Evolutionary conservation across 2,113 vertebrate genomes (phyloP), one percentile per base, ranked within the genome.

Genomic region (Etheostoma spectabile): DNA sequence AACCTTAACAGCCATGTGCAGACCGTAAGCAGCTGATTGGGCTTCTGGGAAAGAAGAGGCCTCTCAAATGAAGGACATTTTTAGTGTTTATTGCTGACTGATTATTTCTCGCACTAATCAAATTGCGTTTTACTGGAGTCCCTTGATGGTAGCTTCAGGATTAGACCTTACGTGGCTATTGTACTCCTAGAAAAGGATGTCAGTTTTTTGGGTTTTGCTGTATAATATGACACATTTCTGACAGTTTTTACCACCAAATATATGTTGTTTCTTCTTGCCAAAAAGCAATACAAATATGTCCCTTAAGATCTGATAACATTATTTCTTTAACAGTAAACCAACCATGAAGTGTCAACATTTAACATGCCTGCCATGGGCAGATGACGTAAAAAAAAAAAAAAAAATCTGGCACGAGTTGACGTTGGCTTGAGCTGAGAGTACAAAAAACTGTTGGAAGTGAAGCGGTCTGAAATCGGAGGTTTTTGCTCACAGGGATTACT

Each of bases 111-210:
- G 33, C 53, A 30, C 52, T 19, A n/a, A 65, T 13, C 42, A 8
- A 60, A 45, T 67, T 24, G 49, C n/a, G 51, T 65, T 70, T 60
- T 27, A 75, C 6, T 19, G 56, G 68, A 78, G 35, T 76, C 70
- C 57, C 16, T 15, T 61, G 52, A 72, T 24, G 42, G 49, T 2
- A 1, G 24, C 33, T 30, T 65, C 33, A 59, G 51, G n/a, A 56
- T 27, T 16, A 33, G 19, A 56, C 56, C 33, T 15, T 24, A 81
- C 21, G 30, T 11, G 2, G 14, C 64, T 49, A 35, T 61, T 51
- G 27, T 10, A 19, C 15, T 19, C 7, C 42, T 1, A 5, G 8
- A 42, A 19, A 49, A 3, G 16, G 8, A 19, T 15, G 14, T 52
- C 49, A 19, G 49, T 15, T 18, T 2, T 56, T 14, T 2, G 2